Evolutionary conservation across 2,797 vertebrate genomes (phyloP).

Genomic region (Gouania willdenowi): DNA sequence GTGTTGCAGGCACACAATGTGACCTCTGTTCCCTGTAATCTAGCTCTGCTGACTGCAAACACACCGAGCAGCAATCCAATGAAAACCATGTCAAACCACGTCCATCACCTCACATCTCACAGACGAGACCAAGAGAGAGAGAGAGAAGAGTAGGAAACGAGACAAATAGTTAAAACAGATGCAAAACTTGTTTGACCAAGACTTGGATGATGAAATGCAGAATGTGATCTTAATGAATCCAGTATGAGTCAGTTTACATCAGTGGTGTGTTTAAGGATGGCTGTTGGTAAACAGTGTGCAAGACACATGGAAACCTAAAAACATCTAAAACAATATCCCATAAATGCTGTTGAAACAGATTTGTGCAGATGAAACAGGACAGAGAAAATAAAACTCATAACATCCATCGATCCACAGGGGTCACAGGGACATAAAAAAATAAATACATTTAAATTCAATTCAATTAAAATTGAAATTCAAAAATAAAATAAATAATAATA

Average conservation of each 20-base stretch:
- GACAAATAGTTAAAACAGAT: not conserved
- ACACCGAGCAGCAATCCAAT: constrained; percentile 31
- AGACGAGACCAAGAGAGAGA: not conserved
- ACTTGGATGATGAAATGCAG: constrained; percentile 1
- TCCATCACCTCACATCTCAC: not conserved
- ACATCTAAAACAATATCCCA: too few relatives aligned
- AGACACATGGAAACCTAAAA: too few relatives aligned
- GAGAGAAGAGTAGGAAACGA: not conserved
- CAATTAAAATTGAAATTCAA: too few relatives aligned
- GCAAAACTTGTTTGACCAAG: not conserved
- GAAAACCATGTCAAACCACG: constrained; percentile 21
- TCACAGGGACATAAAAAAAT: too few relatives aligned
- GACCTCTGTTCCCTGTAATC: constrained; percentile 68
- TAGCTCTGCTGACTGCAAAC: constrained; percentile 48
- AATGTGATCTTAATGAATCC: constrained; percentile 33
- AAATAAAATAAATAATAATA: too few relatives aligned
- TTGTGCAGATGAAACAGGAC: too few relatives aligned
- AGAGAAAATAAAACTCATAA: too few relatives aligned
- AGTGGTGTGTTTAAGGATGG: constrained; percentile 50
- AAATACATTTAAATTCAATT: too few relatives aligned
- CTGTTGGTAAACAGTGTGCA: constrained; percentile 13
- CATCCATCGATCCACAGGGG: too few relatives aligned
- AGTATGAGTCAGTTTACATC: constrained; percentile 27
- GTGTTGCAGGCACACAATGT: constrained; percentile 63
- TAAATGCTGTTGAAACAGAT: too few relatives aligned